These are phyloP conservation scores for Leptothorax acervorum DNA, from an alignment of 2,888 invertebrate genomes.

Conservation along the genomic window DNA sequence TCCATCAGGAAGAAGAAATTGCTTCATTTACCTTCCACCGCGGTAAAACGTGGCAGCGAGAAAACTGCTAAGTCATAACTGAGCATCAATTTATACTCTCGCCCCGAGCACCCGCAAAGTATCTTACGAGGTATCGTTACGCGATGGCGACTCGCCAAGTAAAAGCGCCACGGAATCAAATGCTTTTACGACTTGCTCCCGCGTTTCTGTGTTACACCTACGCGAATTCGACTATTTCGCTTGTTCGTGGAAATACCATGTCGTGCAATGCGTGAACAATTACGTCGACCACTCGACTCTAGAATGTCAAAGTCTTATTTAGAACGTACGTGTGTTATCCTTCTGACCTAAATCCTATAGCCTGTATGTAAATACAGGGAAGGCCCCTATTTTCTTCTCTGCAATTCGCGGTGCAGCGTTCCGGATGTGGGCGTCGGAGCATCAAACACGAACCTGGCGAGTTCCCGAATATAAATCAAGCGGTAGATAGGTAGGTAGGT, in stretches of 20 bases:
- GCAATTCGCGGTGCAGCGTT: background rate
- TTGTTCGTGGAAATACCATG: constrained; percentile 13
- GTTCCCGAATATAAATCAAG: constrained; percentile 62
- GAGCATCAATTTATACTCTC: constrained; percentile 46
- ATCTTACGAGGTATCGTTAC: constrained; percentile 40
- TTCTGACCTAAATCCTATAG: background rate
- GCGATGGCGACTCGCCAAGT: constrained; percentile 47
- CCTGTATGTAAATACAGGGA: background rate
- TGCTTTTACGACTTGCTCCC: constrained; percentile 26
- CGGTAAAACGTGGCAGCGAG: constrained; percentile 19
- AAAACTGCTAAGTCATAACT: constrained; percentile 47
- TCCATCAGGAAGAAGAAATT: constrained; percentile 17
- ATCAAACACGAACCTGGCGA: constrained; percentile 6
- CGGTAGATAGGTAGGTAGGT: background rate
- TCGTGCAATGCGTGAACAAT: background rate
- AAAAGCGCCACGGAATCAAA: constrained; percentile 33
- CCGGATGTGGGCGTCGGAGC: background rate
- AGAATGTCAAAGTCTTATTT: background rate
- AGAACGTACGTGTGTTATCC: background rate
- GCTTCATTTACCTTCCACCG: constrained; percentile 1
- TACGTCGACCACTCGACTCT: background rate
- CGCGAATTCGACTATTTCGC: background rate
- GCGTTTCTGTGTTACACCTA: constrained; percentile 8
- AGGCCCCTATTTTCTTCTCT: background rate
- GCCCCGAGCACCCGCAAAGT: constrained; percentile 31